phyloP scores from a whole-genome alignment of 2,888 invertebrate species.

The Tipula confusa region DNA sequence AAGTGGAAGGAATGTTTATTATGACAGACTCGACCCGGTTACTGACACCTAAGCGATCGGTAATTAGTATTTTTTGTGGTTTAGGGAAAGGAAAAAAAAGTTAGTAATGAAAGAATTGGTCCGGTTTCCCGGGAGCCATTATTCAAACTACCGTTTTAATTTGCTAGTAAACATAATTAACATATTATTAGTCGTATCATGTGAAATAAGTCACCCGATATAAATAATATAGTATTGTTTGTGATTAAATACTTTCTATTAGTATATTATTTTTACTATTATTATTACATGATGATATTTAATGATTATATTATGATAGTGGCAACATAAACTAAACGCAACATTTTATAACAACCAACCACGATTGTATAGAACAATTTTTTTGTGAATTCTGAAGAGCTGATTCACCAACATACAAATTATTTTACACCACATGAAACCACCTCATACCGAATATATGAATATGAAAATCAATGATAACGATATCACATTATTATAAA shows the following conservation, averaged over 20 bases:
- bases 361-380: neutral
- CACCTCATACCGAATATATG: neutral
- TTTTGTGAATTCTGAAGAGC: neutral
- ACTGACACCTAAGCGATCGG: too few relatives aligned
- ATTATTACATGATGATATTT: neutral
- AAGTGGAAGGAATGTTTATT: too few relatives aligned
- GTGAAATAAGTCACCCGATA: too few relatives aligned
- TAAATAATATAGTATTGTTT: neutral
- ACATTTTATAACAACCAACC: neutral
- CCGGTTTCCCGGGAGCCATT: too few relatives aligned
- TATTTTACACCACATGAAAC: neutral
- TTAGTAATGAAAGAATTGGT: too few relatives aligned
- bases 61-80: too few relatives aligned
- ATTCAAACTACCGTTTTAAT: too few relatives aligned
- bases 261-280: neutral
- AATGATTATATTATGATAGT: neutral
- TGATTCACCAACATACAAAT: neutral
- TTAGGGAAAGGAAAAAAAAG: too few relatives aligned
- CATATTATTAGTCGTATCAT: too few relatives aligned
- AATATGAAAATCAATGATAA: conserved; percentile 12
- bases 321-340: neutral
- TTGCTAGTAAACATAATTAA: too few relatives aligned
- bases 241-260: neutral
- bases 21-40: too few relatives aligned
- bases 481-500: conserved; percentile 20